A percentile compares a stretch with the other conserved stretches of the same genome.
Conservation (phyloP, 2,113 vertebrate species). For the Condylura cristata region DNA sequence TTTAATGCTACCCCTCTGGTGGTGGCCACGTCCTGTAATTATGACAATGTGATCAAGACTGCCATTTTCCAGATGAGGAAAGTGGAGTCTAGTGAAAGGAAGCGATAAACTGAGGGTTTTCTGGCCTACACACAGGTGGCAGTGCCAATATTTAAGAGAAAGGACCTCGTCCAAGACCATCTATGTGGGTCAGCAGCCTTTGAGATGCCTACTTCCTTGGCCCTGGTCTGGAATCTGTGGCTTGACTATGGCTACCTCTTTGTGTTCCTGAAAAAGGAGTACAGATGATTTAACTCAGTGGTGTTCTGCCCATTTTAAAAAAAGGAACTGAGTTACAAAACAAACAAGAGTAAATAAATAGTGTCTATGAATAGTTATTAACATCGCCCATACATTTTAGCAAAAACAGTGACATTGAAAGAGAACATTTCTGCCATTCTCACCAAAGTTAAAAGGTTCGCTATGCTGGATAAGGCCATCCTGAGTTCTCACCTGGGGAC, state of each 20-base stretch:
- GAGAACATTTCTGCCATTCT: neutral
- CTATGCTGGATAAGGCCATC: conserved; percentile 14
- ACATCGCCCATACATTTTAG: neutral
- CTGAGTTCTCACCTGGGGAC: neutral
- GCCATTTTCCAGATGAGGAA: conserved; percentile 13
- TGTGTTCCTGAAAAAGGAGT: neutral
- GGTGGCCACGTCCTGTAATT: neutral
- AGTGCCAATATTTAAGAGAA: conserved; percentile 40
- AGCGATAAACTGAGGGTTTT: neutral
- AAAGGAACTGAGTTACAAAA: neutral
- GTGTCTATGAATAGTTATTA: neutral
- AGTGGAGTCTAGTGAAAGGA: conserved; percentile 9
- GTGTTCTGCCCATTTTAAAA: neutral
- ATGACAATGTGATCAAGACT: neutral
- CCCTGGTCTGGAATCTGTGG: conserved; percentile 23
- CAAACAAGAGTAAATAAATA: conserved; percentile 24
- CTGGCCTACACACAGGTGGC: neutral
- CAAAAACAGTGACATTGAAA: neutral
- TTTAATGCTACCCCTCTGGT: neutral
- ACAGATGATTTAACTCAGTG: neutral
- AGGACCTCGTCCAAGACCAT: neutral
- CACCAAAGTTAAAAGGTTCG: conserved; percentile 1
- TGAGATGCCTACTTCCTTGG: conserved; percentile 12
- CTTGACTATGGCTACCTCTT: conserved; percentile 2
- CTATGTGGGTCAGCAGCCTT: neutral